Base-by-base conservation (phyloP, 2,113 vertebrate genomes). In the Odobenus rosmarus region DNA sequence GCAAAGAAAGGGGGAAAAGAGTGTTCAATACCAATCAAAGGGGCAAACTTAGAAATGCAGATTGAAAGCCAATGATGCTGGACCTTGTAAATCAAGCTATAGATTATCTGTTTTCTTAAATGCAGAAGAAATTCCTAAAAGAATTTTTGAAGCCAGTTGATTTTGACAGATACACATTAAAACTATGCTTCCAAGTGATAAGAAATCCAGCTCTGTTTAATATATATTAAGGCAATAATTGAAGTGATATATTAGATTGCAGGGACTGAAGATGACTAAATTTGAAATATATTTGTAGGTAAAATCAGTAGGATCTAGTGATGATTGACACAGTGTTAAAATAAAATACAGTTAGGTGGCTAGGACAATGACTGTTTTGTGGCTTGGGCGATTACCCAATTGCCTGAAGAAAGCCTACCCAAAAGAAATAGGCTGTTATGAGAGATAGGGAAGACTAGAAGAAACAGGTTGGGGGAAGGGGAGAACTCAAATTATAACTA, bases 81-180 rank as follows among this genome's bases (percentile, higher is more conserved):
- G 6, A 13, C 3, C 3, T 81, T 72, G 4, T 62, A 77, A 76
- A 93, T 6, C n/a, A 88, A 57, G 24, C n/a, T 77, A 53, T 90
- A 5, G 28, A 85, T 79, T 80, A 72, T 71, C 42, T 59, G 28
- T 94, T 94, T 94, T 67, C 18, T 90, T 90, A 94, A 88, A 88
- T 26, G 11, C 12, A 69, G 28, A 67, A 49, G 8, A 88, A 79
- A 83, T 55, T 4, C 9, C n/a, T 61, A 67, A 59, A 64, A 39
- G 3, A 1, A 0, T 18, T 83, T 57, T 62, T 11, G 49, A 77
- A 86, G 19, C 51, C 21, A 19, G 67, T 18, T 62, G 19, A 85
- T n/a, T n/a, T 26, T 92, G 15, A 13, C 5, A 67, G 23, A 36
- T 67, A 53, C n/a, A 23, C 36, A 77, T 59, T 88, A 36, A 92